Conservation (phyloP, 2,888 invertebrate species). For the Heteromyza rotundicornis region DNA sequence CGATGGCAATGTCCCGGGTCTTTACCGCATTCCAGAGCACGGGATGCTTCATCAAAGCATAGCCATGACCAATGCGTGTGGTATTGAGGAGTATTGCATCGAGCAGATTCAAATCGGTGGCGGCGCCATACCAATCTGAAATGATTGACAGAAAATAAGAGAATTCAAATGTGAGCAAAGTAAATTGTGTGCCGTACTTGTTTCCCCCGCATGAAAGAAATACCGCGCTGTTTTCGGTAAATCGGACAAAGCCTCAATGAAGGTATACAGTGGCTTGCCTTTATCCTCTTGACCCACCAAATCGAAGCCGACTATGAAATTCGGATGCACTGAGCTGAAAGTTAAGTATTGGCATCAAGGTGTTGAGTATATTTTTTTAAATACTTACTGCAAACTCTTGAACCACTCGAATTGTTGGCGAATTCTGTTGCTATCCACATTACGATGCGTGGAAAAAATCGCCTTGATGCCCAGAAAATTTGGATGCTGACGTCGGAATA, state of each 20-base stretch:
- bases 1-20: constrained; percentile 54
- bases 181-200: constrained; percentile 54
- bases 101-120: constrained; percentile 68
- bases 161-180: too few relatives aligned
- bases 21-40: constrained; percentile 56
- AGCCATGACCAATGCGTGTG: constrained; percentile 61
- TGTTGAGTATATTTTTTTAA: too few relatives aligned
- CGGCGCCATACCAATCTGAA: constrained; percentile 65
- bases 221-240: constrained; percentile 61
- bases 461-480: constrained; percentile 68
- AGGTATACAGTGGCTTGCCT: constrained; percentile 64
- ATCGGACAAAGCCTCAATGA: constrained; percentile 42
- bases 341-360: too few relatives aligned
- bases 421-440: constrained; percentile 29
- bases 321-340: constrained; percentile 58
- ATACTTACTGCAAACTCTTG: constrained; percentile 49
- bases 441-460: constrained; percentile 63
- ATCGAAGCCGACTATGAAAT: constrained; percentile 71
- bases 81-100: constrained; percentile 60
- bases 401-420: constrained; percentile 40
- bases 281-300: constrained; percentile 73
- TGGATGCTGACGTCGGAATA: constrained; percentile 65
- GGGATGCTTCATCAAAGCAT: constrained; percentile 59
- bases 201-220: constrained; percentile 74
- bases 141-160: background rate